Evolutionary conservation across 2,888 invertebrate genomes (phyloP).

Genomic region (Drosophila ustulata): DNA sequence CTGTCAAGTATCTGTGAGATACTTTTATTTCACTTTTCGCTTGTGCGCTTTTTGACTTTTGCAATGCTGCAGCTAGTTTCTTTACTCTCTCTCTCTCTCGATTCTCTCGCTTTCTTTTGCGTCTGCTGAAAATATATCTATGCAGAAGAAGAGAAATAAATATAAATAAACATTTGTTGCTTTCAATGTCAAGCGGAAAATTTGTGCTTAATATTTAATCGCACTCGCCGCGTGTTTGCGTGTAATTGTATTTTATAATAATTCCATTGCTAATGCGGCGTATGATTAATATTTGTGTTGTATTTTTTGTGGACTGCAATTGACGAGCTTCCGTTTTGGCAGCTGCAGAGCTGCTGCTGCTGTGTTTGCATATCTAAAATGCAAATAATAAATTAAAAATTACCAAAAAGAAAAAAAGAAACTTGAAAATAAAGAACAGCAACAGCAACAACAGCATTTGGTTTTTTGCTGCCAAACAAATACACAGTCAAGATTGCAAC

Average conservation of each 20-base stretch:
- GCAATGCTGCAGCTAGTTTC: constrained; percentile 36
- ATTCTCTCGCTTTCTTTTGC: constrained; percentile 8
- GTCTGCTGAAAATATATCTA: constrained; percentile 8
- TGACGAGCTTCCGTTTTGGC: constrained; percentile 44
- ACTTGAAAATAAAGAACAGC: constrained; percentile 32
- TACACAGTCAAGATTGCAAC: constrained; percentile 76
- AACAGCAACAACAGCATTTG: constrained; percentile 22
- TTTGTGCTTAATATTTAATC: constrained; percentile 16
- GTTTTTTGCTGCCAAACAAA: constrained; percentile 36
- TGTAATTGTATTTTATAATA: constrained; percentile 15
- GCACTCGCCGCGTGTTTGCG: constrained; percentile 1
- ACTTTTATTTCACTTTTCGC: constrained; percentile 27
- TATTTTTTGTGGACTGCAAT: constrained; percentile 29
- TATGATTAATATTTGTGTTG: constrained; percentile 41
- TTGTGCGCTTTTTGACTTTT: constrained; percentile 23
- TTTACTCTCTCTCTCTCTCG: background rate
- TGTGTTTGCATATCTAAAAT: constrained; percentile 51
- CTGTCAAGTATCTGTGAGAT: constrained; percentile 47
- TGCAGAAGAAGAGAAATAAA: background rate
- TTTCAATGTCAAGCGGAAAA: constrained; percentile 63
- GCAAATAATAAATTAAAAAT: constrained; percentile 49
- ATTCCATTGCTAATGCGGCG: constrained; percentile 30
- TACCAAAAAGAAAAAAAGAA: constrained; percentile 38
- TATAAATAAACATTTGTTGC: constrained; percentile 12
- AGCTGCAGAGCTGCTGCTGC: constrained; percentile 16